Base-by-base conservation (phyloP, 2,888 invertebrate species). In the Harpalus rubripes region DNA sequence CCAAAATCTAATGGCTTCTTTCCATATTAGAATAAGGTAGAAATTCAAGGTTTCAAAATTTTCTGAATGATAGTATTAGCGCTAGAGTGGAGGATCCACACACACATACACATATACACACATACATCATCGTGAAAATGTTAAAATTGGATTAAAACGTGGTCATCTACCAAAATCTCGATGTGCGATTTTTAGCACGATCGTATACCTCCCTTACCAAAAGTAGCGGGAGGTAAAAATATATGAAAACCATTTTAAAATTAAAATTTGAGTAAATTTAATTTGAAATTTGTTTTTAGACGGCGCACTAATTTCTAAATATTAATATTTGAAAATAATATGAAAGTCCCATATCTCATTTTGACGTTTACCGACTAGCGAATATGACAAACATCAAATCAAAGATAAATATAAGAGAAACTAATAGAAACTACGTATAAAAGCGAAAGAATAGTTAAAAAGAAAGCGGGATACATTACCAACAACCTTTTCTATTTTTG, bases 381-480 rank as follows among this genome's bases (percentile, higher is more conserved):
- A 68, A 65, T 12, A 32, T 76, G 22, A 18, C n/a, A 76, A 18
- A 58, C 56, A 8, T 26, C 18, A 74, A 44, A 74, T 44, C 44
- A 39, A 12, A 3, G 41, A 44, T 39, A 74, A 74, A 63, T 26
- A 18, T n/a, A 4, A 63, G 18, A 18, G 63, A 63, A 74, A 22
- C 1, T 74, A 44, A 74, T 15, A 74, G 16, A 74, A 74, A 74
- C 41, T 39, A 61, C 1, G 65, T 44, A 18, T 0, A 16, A 65
- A 81, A 81, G 44, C 63, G 16, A 65, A 63, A 44, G 44, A 63
- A 81, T 18, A 44, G 41, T 39, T 41, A 52, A 59, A 76, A 74
- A 63, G 82, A 83, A 83, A 61, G 59, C 44, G 61, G 41, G 52
- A 68, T 72, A 22, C 26, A 32, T 74, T 83, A 74, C 44, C 74